These are phyloP conservation scores for Sthenelais limicola DNA, from an alignment of 2,888 invertebrate genomes.

Conservation along the genomic window DNA sequence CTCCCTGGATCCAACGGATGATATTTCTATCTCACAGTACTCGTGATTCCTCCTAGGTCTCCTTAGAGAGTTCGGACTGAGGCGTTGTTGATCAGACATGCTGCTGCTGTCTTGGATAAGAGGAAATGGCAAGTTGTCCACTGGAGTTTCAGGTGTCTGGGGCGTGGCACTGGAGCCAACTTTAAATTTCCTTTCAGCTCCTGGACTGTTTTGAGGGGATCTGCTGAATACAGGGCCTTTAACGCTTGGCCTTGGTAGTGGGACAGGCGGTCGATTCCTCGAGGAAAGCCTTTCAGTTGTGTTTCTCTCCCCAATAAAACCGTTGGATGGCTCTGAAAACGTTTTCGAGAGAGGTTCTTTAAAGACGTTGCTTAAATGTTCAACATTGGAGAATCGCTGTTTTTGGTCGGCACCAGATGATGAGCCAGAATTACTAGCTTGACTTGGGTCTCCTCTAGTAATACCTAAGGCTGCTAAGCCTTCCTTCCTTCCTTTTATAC, in stretches of 20 bases:
- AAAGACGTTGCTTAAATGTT: no score
- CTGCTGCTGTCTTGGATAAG: no score
- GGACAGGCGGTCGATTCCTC: constrained; percentile 37
- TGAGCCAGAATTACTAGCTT: no score
- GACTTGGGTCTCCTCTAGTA: no score
- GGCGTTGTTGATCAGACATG: no score
- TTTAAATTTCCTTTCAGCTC: constrained; percentile 6
- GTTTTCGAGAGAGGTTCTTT: not conserved
- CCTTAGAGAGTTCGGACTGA: not conserved
- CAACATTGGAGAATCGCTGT: no score
- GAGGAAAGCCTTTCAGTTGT: not conserved
- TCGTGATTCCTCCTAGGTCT: not conserved
- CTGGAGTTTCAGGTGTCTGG: no score
- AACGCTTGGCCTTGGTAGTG: constrained; percentile 28
- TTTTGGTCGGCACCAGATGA: no score
- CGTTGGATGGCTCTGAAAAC: not conserved
- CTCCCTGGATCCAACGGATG: not conserved
- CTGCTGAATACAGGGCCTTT: constrained; percentile 29
- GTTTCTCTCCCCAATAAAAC: not conserved
- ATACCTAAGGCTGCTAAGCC: no score
- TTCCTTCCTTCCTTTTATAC: no score
- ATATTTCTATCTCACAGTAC: constrained; percentile 23
- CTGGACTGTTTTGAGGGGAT: not conserved
- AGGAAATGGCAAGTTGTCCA: no score
- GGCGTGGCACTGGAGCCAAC: no score